Conservation (phyloP, 2,797 vertebrate genomes). For the Vultur gryphus region DNA sequence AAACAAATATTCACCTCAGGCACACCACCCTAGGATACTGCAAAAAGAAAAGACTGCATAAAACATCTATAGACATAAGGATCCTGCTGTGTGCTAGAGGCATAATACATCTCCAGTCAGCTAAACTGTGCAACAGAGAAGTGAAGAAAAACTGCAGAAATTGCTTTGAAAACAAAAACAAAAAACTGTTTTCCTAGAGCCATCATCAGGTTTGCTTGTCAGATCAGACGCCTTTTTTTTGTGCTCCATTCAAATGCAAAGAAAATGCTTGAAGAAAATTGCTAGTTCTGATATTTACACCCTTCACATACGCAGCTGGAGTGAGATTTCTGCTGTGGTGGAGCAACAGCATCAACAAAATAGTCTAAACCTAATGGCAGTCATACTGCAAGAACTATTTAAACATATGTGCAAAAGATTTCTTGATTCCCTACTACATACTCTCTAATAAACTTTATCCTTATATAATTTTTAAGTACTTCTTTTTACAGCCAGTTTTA, state of each 20-base stretch:
- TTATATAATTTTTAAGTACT: not conserved
- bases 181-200: conserved; percentile 27
- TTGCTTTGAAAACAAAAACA: conserved; percentile 37
- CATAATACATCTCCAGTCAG: not conserved
- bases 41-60: not conserved
- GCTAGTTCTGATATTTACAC: conserved; percentile 31
- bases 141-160: conserved; percentile 32
- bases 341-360: conserved; percentile 6
- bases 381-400: not conserved
- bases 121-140: not conserved
- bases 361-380: not conserved
- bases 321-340: not conserved
- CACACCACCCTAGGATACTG: not conserved
- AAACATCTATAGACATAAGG: not conserved
- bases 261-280: conserved; percentile 37
- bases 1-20: not conserved
- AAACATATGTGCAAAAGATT: not conserved
- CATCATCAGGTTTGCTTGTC: conserved; percentile 44
- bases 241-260: conserved; percentile 35
- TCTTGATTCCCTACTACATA: not conserved
- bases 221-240: not conserved
- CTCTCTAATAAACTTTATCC: not conserved
- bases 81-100: conserved; percentile 28
- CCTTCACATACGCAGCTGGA: not conserved
- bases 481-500: not conserved